Conservation (phyloP, 2,797 vertebrate species). For the Petrocephalus schoutedeni region DNA sequence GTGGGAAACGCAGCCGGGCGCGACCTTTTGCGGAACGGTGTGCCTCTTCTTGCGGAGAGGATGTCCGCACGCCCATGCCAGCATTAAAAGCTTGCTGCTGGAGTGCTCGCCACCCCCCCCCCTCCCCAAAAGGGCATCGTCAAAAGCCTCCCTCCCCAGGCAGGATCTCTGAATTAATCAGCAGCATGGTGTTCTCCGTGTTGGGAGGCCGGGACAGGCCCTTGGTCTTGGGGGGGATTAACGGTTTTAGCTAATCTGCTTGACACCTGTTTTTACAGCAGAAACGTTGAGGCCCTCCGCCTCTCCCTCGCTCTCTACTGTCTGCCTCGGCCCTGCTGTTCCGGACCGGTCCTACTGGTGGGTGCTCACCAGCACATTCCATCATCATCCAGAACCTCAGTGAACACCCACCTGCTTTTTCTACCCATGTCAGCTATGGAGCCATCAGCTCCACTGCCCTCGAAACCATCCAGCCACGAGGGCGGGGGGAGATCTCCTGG, state of each 20-base stretch:
- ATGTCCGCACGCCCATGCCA: background rate
- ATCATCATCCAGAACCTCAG: background rate
- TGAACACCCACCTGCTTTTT: background rate
- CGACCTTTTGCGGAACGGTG: background rate
- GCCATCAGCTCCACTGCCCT: background rate
- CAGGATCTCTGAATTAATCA: constrained; percentile 1
- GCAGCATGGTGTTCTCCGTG: background rate
- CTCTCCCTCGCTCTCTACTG: constrained; percentile 39
- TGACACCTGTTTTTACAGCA: constrained; percentile 70
- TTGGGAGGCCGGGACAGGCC: constrained; percentile 48
- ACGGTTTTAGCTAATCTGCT: constrained; percentile 63
- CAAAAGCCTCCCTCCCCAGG: background rate
- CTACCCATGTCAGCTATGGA: background rate
- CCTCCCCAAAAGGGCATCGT: background rate
- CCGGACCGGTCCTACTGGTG: background rate
- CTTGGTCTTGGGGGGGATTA: constrained; percentile 62
- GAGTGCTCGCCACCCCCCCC: background rate
- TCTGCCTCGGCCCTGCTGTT: constrained; percentile 1
- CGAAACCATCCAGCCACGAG: background rate
- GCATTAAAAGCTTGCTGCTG: background rate
- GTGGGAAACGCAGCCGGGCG: background rate
- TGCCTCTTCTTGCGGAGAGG: background rate
- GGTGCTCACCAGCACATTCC: background rate
- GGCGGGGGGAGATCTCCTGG: background rate
- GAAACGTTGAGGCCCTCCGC: constrained; percentile 25